phyloP scores from a whole-genome alignment of 2,888 invertebrate genomes.

The Isoperla grammatica region DNA sequence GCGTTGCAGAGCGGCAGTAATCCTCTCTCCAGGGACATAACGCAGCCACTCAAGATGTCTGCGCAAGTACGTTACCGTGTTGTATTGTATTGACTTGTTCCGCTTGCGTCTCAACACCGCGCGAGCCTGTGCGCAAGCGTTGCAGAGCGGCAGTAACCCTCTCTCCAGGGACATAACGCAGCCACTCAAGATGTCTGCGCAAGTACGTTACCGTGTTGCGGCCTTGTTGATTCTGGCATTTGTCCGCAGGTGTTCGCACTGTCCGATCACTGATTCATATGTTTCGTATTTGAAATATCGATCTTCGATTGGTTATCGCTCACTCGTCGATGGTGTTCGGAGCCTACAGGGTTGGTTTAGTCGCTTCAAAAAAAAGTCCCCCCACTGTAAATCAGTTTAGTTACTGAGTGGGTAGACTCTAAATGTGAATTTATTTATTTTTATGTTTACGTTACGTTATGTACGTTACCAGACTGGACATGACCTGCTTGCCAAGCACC shows the following conservation, averaged over 20 bases:
- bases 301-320: too few relatives aligned
- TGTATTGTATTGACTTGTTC: constrained; percentile 58
- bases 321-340: too few relatives aligned
- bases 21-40: constrained; percentile 51
- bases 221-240: too few relatives aligned
- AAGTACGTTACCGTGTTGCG: constrained; percentile 51
- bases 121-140: constrained; percentile 66
- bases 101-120: constrained; percentile 73
- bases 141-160: constrained; percentile 64
- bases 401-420: not conserved
- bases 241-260: too few relatives aligned
- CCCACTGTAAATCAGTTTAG: constrained; percentile 17
- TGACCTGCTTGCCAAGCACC: too few relatives aligned
- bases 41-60: constrained; percentile 70
- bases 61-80: constrained; percentile 62
- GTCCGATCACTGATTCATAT: too few relatives aligned
- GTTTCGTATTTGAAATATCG: too few relatives aligned
- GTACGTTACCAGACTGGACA: too few relatives aligned
- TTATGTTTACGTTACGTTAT: too few relatives aligned
- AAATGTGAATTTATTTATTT: too few relatives aligned
- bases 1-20: constrained; percentile 67
- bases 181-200: constrained; percentile 75
- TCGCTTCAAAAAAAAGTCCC: too few relatives aligned
- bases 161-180: constrained; percentile 54
- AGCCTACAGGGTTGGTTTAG: too few relatives aligned